Conservation (phyloP, 2,888 invertebrate species). For the Amblyjoppa fuscipennis region DNA sequence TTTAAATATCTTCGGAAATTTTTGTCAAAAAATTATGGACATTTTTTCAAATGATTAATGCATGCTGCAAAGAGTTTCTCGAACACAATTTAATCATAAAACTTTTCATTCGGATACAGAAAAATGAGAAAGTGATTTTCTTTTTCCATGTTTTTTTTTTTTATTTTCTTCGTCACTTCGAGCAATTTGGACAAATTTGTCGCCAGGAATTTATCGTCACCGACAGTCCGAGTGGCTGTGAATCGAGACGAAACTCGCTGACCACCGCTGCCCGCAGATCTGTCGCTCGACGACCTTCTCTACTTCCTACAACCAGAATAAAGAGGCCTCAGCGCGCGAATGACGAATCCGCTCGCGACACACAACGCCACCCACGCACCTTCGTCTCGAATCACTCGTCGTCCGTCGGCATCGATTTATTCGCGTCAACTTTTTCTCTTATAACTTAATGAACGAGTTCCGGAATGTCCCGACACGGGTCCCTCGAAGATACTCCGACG, state of each 20-base stretch:
- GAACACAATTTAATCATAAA: too few relatives aligned
- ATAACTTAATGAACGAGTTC: conserved; percentile 25
- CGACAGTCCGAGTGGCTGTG: background rate
- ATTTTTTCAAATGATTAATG: too few relatives aligned
- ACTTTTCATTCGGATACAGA: too few relatives aligned
- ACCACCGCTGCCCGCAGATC: conserved; percentile 22
- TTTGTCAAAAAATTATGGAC: too few relatives aligned
- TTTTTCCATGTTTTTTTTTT: too few relatives aligned
- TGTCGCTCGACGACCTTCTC: conserved; percentile 48
- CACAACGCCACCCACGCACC: conserved; percentile 28
- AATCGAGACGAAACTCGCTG: background rate
- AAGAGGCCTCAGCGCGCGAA: conserved; percentile 18
- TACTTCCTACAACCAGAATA: conserved; percentile 41
- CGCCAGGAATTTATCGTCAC: background rate
- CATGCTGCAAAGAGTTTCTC: too few relatives aligned
- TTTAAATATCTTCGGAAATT: too few relatives aligned
- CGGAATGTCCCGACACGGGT: conserved; percentile 4
- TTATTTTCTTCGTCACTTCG: too few relatives aligned
- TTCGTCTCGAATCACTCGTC: conserved; percentile 26
- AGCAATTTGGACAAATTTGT: background rate
- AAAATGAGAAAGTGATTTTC: too few relatives aligned
- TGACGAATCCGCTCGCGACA: conserved; percentile 12
- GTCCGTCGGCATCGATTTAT: conserved; percentile 45
- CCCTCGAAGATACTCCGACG: background rate
- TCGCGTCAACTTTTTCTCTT: conserved; percentile 32